Conservation (phyloP, 1,140 invertebrate genomes). For the Lysiphlebus fabarum region DNA sequence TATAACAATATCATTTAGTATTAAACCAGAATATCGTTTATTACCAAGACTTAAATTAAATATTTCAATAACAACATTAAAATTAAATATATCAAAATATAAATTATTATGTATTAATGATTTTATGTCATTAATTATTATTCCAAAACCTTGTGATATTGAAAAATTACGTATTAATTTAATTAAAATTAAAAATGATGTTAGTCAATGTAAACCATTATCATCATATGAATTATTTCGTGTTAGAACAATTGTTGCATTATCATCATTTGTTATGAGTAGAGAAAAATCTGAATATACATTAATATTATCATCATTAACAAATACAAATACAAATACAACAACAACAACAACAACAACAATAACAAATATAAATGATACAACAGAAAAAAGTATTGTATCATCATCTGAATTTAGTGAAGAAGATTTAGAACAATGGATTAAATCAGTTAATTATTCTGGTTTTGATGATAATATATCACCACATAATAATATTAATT, state of each 20-base stretch:
- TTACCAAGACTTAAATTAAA: constrained; percentile 60
- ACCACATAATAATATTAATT: constrained; percentile 69
- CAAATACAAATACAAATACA: too few species aligned
- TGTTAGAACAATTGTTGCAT: constrained; percentile 37
- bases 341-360: too few species aligned
- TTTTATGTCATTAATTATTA: constrained; percentile 67
- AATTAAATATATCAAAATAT: constrained; percentile 72
- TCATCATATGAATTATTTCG: constrained; percentile 35
- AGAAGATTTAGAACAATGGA: constrained; percentile 72
- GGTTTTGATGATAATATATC: constrained; percentile 84
- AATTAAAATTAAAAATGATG: constrained; percentile 35
- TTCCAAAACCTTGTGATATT: constrained; percentile 48
- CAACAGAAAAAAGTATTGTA: constrained; percentile 55
- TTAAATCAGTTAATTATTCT: constrained; percentile 71
- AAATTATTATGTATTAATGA: constrained; percentile 65
- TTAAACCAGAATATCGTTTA: constrained; percentile 72
- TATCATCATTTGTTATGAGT: constrained; percentile 36
- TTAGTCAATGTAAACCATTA: constrained; percentile 26
- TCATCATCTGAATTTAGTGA: constrained; percentile 70
- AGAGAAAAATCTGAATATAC: constrained; percentile 33
- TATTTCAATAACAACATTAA: constrained; percentile 17
- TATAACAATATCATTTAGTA: constrained; percentile 71
- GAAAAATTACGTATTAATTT: constrained; percentile 29
- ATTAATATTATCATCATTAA: constrained; percentile 31
- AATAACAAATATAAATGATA: constrained; percentile 19